Evolutionary conservation across 2,797 vertebrate species (phyloP).

Genomic region (Lutjanus campechanus): DNA sequence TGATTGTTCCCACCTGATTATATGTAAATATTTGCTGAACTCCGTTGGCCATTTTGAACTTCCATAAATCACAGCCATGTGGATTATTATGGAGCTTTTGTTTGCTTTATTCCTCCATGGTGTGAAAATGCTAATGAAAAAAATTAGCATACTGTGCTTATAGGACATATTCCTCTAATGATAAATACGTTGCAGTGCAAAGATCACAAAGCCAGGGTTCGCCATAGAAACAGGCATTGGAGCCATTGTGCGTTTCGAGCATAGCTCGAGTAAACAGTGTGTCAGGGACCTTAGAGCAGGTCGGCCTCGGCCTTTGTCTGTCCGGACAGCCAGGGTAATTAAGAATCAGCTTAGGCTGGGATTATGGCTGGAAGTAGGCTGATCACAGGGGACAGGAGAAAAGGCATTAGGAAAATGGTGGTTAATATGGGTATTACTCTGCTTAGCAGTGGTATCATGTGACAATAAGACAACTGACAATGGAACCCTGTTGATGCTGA

Average conservation of each 20-base stretch:
- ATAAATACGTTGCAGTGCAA: conserved; percentile 56
- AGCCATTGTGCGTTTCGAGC: conserved; percentile 46
- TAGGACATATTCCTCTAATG: conserved; percentile 50
- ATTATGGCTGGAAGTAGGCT: conserved; percentile 81
- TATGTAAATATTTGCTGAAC: conserved; percentile 79
- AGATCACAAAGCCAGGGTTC: conserved; percentile 57
- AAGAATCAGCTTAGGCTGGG: conserved; percentile 82
- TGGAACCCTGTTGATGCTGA: conserved; percentile 70
- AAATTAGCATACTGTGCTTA: conserved; percentile 56
- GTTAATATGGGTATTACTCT: conserved; percentile 85
- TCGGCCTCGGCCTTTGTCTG: conserved; percentile 72
- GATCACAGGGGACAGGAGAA: conserved; percentile 82
- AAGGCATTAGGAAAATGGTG: conserved; percentile 81
- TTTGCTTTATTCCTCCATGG: conserved; percentile 65
- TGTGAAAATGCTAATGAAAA: conserved; percentile 68
- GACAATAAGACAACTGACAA: conserved; percentile 77
- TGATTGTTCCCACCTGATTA: conserved; percentile 74
- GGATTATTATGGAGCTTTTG: conserved; percentile 68
- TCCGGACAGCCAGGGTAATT: conserved; percentile 81
- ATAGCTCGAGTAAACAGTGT: conserved; percentile 29
- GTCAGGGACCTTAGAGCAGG: conserved; percentile 58
- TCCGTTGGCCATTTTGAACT: conserved; percentile 68
- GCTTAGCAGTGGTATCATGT: conserved; percentile 81
- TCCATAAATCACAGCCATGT: conserved; percentile 67
- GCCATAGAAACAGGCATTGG: conserved; percentile 19